phyloP scores from a whole-genome alignment of 2,797 vertebrate species.

The Betta splendens region DNA sequence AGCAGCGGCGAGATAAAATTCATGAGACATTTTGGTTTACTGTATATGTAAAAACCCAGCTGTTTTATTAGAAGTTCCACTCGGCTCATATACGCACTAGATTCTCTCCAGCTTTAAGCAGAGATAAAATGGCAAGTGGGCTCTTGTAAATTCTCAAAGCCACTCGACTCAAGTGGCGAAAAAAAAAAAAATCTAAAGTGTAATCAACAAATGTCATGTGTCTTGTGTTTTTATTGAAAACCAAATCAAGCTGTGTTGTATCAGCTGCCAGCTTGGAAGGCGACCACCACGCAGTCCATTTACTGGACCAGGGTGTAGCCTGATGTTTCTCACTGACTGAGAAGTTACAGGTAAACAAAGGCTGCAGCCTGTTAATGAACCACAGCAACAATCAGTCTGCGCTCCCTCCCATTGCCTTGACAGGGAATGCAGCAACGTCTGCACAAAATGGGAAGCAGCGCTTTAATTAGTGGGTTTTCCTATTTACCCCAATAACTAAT shows the following conservation, averaged over 20 bases:
- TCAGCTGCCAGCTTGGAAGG: constrained; percentile 28
- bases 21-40: background rate
- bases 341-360: constrained; percentile 46
- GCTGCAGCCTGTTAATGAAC: constrained; percentile 43
- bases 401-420: background rate
- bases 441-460: constrained; percentile 14
- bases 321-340: constrained; percentile 21
- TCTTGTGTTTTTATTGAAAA: background rate
- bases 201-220: constrained; percentile 16
- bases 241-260: constrained; percentile 9
- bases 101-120: background rate
- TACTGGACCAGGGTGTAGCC: constrained; percentile 10
- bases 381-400: constrained; percentile 27
- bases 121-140: background rate
- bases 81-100: background rate
- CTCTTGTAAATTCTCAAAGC: background rate
- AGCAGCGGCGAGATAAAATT: background rate
- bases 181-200: background rate
- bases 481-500: constrained; percentile 45
- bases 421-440: constrained; percentile 22
- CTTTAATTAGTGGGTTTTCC: constrained; percentile 40
- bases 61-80: constrained; percentile 2
- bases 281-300: constrained; percentile 30
- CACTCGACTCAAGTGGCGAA: background rate
- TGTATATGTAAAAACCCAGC: background rate